Conservation (phyloP, 1,140 invertebrate genomes). For the Hyles vespertilio region DNA sequence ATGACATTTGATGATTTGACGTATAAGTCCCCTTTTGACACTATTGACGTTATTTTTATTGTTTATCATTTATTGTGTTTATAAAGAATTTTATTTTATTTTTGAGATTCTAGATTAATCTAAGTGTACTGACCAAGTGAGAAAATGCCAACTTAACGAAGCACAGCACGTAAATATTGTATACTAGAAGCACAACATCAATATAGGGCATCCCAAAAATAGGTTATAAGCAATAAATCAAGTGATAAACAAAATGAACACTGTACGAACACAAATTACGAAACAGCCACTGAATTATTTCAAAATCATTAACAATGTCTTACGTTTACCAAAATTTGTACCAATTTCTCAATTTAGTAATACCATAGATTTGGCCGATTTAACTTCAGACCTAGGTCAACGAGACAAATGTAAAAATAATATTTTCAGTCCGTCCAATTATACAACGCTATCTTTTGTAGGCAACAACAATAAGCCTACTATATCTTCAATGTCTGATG, state of each 20-base stretch:
- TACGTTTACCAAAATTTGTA: slow-evolving; percentile 11
- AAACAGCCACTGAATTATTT: slow-evolving; percentile 28
- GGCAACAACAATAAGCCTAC: not conserved
- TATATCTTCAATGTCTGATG: slow-evolving; percentile 2
- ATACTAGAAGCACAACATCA: too few species aligned
- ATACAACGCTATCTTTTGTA: not conserved
- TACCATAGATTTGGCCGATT: slow-evolving; percentile 35
- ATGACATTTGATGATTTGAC: too few species aligned
- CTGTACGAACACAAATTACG: slow-evolving; percentile 14
- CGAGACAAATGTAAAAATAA: slow-evolving; percentile 28
- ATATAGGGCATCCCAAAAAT: too few species aligned
- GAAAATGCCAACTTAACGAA: too few species aligned
- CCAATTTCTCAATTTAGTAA: slow-evolving; percentile 19
- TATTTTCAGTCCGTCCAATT: not conserved
- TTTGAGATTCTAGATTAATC: too few species aligned
- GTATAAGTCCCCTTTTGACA: too few species aligned
- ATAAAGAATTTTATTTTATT: too few species aligned
- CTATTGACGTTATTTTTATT: too few species aligned
- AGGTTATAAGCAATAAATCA: too few species aligned
- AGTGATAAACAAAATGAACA: slow-evolving; percentile 5
- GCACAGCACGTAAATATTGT: too few species aligned
- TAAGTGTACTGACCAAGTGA: too few species aligned
- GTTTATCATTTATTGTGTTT: too few species aligned
- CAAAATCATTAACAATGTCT: slow-evolving; percentile 16
- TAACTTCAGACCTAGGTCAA: slow-evolving; percentile 30